Conservation (phyloP, 2,888 invertebrate species). For the Trissoscelio sp. region DNA sequence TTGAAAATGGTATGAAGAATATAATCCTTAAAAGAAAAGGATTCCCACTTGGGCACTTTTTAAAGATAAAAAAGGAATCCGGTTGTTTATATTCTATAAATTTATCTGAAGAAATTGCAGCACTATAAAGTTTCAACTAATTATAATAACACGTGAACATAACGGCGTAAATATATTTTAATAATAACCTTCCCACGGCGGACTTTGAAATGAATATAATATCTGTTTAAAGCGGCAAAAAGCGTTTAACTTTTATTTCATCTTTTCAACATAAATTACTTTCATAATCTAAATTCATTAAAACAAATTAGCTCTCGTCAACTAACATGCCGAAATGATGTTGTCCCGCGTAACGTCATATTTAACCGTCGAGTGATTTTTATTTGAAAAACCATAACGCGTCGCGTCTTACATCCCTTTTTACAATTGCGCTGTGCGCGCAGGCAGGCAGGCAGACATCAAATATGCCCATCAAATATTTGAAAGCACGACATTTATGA, state of each 20-base stretch:
- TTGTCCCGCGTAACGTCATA: conserved; percentile 12
- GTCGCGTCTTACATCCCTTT: conserved; percentile 31
- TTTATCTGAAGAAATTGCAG: no score
- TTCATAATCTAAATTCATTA: conserved; percentile 35
- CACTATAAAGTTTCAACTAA: no score
- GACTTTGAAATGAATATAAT: conserved; percentile 3
- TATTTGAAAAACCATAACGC: conserved; percentile 20
- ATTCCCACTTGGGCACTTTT: no score
- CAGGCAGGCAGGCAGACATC: background rate
- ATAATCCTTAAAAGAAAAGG: no score
- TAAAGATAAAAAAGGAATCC: no score
- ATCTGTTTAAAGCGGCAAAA: conserved; percentile 1
- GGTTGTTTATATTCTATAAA: no score
- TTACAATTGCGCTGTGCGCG: conserved; percentile 12
- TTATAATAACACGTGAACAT: background rate
- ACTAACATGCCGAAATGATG: conserved; percentile 3
- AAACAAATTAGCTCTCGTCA: conserved; percentile 26
- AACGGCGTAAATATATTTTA: background rate
- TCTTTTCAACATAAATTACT: conserved; percentile 24
- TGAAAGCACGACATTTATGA: conserved; percentile 50
- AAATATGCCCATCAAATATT: conserved; percentile 60
- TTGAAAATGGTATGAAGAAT: no score
- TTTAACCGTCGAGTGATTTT: conserved; percentile 23
- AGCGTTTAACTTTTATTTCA: conserved; percentile 21
- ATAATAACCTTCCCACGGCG: background rate